Evolutionary conservation across 2,113 vertebrate genomes (phyloP), one percentile per base, ranked within the genome.

Genomic region (Vanacampus margaritifer): DNA sequence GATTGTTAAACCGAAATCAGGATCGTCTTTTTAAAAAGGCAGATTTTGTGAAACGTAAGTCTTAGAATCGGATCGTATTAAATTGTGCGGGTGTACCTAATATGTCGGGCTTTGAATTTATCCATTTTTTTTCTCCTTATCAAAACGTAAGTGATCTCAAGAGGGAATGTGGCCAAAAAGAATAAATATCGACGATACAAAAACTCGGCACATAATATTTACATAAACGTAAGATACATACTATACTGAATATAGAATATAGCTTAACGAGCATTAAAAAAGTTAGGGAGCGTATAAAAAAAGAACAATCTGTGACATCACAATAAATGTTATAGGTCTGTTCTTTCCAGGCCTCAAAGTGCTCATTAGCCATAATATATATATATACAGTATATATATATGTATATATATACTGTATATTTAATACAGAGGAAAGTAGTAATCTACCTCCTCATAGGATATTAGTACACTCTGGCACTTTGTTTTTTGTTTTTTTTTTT

Each of bases 271-370:
- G 60, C 60, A 50, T 65, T 51, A 81, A 71, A 53, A 76, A 80
- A 81, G 59, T 68, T 79, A 77, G 81, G 45, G 51, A 69, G 63
- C 65, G 67, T 85, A 80, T 78, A 76, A 80, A 88, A 84, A 80
- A 84, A 59, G 67, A 69, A 82, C 77, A 56, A 86, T 84, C 39
- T 67, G 50, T 78, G 80, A 77, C 72, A 85, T 91, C 73, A 87
- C 73, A 77, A 76, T 81, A 86, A 73, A 67, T 74, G 88, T 68
- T 54, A 88, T 79, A 78, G 86, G 89, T 89, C 90, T 69, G 75
- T 84, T 50, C 67, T 73, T 82, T 76, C 53, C 73, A 82, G 88
- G 89, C 90, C 87, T 76, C 76, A 93, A 93, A 93, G 92, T 93
- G 91, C 92, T 91, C 87, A 84, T 72, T 84, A 91, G 87, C 89